Conservation (phyloP, 1,140 invertebrate genomes). For the Scaptodrosophila lebanonensis region DNA sequence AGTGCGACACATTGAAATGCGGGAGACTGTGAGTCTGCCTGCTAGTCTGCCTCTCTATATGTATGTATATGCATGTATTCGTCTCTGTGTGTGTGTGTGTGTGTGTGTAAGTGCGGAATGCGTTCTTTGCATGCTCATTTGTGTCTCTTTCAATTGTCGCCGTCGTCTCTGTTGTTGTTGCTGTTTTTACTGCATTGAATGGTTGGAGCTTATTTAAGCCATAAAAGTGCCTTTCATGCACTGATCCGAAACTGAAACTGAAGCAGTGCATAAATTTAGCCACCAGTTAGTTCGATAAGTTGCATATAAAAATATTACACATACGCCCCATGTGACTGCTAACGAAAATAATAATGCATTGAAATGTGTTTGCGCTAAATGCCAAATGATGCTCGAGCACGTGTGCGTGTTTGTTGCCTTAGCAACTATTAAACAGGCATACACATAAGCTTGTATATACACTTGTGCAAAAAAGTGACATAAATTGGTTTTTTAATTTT, state of each 20-base stretch:
- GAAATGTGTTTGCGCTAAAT: slow-evolving; percentile 11
- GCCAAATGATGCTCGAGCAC: not conserved
- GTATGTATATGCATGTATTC: not conserved
- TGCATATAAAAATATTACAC: slow-evolving; percentile 36
- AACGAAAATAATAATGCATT: slow-evolving; percentile 10
- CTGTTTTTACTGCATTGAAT: slow-evolving; percentile 14
- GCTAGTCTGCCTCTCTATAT: slow-evolving; percentile 6
- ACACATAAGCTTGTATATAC: slow-evolving; percentile 5
- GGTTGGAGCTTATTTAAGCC: slow-evolving; percentile 26
- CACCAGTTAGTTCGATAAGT: slow-evolving; percentile 27
- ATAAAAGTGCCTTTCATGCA: slow-evolving; percentile 34
- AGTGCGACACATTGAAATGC: not conserved
- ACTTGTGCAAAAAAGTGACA: no score
- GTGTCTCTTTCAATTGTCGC: slow-evolving; percentile 69
- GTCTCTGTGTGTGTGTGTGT: slow-evolving; percentile 5
- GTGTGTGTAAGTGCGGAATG: slow-evolving; percentile 47
- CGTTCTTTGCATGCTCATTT: slow-evolving; percentile 70
- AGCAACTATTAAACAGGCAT: slow-evolving; percentile 1
- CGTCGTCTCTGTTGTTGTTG: slow-evolving; percentile 12
- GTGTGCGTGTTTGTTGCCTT: not conserved
- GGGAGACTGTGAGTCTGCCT: not conserved
- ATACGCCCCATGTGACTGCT: slow-evolving; percentile 23
- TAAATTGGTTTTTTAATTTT: no score
- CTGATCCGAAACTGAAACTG: slow-evolving; percentile 9
- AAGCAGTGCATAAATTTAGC: slow-evolving; percentile 26